These are phyloP conservation scores for Microdon myrmicae DNA, from an alignment of 2,888 invertebrate genomes.

Conservation along the genomic window DNA sequence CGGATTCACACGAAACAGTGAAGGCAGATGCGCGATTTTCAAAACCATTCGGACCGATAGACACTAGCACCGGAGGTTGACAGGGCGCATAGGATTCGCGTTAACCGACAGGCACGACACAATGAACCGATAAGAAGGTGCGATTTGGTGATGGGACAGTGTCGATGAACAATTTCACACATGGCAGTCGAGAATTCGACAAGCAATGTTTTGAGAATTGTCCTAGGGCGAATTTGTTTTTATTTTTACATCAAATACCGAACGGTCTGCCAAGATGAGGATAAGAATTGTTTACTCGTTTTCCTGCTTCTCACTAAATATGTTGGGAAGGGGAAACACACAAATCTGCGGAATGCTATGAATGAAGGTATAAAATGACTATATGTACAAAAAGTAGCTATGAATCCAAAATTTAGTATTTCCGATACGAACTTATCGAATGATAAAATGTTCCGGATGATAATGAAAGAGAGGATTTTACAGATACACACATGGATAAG, in stretches of 20 bases:
- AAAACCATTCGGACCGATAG: conserved; percentile 36
- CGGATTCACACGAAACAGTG: conserved; percentile 4
- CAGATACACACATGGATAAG: conserved; percentile 5
- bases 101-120: neutral
- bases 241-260: no score
- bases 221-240: conserved; percentile 4
- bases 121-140: neutral
- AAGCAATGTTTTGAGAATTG: conserved; percentile 20
- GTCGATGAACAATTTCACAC: conserved; percentile 41
- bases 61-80: conserved; percentile 22
- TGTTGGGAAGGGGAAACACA: neutral
- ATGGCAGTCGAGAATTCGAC: conserved; percentile 31
- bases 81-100: conserved; percentile 8
- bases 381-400: conserved; percentile 4
- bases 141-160: conserved; percentile 7
- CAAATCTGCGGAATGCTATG: conserved; percentile 12
- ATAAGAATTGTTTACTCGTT: conserved; percentile 17
- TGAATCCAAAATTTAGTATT: neutral
- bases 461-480: no score
- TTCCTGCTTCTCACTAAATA: neutral
- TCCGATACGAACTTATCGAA: no score
- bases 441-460: no score
- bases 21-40: conserved; percentile 33
- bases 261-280: conserved; percentile 2
- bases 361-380: conserved; percentile 7